These are phyloP conservation scores for Sciurus vulgaris DNA, from an alignment of 2,797 vertebrate genomes.

Conservation along the genomic window DNA sequence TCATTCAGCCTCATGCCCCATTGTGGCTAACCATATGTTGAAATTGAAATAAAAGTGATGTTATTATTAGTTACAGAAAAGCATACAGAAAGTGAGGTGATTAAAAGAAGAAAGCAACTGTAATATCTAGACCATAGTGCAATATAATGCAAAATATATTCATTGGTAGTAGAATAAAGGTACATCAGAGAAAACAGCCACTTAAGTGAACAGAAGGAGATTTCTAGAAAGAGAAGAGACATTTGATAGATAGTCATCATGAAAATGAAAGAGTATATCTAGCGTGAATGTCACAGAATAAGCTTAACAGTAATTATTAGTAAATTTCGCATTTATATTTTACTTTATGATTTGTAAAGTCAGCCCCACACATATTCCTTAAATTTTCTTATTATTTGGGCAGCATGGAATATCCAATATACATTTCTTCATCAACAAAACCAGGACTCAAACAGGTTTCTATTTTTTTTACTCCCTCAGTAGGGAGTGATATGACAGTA, in stretches of 20 bases:
- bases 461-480: not conserved
- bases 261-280: not conserved
- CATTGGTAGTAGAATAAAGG: fast-evolving
- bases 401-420: not conserved
- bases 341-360: not conserved
- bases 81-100: not conserved
- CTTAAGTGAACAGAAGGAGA: not conserved
- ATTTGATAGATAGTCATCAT: not conserved
- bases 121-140: not conserved
- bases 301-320: not conserved
- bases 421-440: not conserved
- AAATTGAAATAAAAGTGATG: not conserved
- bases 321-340: not conserved
- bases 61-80: not conserved
- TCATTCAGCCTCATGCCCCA: not conserved
- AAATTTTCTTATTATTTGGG: not conserved
- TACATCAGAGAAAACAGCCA: not conserved
- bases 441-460: not conserved
- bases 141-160: not conserved
- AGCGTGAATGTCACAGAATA: not conserved
- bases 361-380: not conserved
- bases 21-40: not conserved
- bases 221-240: not conserved
- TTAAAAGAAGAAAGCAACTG: not conserved
- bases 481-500: not conserved